Conservation (phyloP, 2,797 vertebrate species). For the Ciconia nigra region DNA sequence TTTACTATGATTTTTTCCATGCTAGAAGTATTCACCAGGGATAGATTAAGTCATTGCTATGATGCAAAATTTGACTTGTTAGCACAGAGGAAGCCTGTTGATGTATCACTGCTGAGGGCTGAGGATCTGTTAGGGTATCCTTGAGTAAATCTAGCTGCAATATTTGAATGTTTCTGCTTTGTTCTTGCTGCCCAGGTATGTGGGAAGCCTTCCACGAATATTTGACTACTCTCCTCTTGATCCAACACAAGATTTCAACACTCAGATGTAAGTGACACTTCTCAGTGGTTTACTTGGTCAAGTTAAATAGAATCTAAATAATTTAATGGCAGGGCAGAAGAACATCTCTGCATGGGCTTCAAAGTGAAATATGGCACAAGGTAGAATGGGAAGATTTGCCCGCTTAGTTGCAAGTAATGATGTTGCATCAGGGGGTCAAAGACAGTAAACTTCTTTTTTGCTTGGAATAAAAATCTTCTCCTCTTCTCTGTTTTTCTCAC, state of each 20-base stretch:
- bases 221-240: constrained; percentile 97
- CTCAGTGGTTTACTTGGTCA: not conserved
- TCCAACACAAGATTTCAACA: constrained; percentile 95
- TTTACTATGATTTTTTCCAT: not conserved
- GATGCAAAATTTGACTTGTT: not conserved
- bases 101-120: not conserved
- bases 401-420: not conserved
- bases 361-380: not conserved
- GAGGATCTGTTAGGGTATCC: not conserved
- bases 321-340: not conserved
- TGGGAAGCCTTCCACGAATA: constrained; percentile 96
- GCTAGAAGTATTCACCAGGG: not conserved
- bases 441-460: not conserved
- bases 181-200: constrained; percentile 83
- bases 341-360: not conserved
- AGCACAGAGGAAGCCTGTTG: not conserved
- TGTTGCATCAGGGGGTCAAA: not conserved
- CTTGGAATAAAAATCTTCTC: not conserved
- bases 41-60: not conserved
- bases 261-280: constrained; percentile 90
- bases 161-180: not conserved
- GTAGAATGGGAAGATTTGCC: not conserved
- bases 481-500: not conserved
- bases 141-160: not conserved
- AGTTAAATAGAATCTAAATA: not conserved